A percentile compares a stretch with the other conserved stretches of the same genome.
Conservation (phyloP, 2,888 invertebrate genomes). For the Conus canariensis region DNA sequence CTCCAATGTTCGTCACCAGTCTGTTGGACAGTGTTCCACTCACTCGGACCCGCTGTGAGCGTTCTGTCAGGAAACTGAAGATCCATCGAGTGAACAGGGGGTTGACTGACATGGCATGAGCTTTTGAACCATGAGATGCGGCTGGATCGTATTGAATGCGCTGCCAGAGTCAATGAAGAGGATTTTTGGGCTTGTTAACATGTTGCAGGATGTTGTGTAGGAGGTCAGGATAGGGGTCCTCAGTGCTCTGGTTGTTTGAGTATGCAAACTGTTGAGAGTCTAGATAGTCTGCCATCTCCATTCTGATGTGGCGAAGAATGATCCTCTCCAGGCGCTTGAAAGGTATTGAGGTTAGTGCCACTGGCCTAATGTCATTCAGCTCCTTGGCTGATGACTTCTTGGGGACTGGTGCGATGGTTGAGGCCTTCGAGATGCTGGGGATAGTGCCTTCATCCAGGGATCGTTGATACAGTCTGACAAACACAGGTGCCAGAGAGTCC, state of each 20-base stretch:
- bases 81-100: too few relatives aligned
- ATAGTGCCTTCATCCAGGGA: neutral
- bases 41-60: too few relatives aligned
- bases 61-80: too few relatives aligned
- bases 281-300: neutral
- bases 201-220: too few relatives aligned
- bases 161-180: too few relatives aligned
- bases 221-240: too few relatives aligned
- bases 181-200: too few relatives aligned
- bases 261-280: constrained; percentile 20
- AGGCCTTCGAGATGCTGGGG: neutral
- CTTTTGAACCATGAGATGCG: too few relatives aligned
- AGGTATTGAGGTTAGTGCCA: neutral
- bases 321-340: neutral
- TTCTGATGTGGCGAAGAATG: neutral
- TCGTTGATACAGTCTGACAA: too few relatives aligned
- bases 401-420: neutral
- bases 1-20: neutral
- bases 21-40: too few relatives aligned
- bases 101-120: too few relatives aligned
- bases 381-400: neutral
- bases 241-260: neutral
- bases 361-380: constrained; percentile 8
- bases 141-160: too few relatives aligned
- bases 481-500: neutral